Percentiles rank a stretch among this genome's conserved stretches.
phyloP scores from a whole-genome alignment of 2,113 vertebrate species.

The Calyptommatus sinebrachiatus region DNA sequence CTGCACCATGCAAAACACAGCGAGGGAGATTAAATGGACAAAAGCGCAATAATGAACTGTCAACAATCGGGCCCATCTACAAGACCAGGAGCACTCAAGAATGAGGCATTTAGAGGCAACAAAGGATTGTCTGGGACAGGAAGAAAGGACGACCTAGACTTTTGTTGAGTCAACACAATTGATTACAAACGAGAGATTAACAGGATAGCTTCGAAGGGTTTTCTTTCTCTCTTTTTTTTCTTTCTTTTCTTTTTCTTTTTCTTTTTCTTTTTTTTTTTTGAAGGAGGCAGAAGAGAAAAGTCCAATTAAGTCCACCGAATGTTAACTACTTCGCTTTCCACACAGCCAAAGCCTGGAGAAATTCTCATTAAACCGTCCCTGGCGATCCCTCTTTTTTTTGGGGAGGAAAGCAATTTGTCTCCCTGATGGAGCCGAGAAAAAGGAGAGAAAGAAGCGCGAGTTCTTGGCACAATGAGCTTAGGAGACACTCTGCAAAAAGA shows the following conservation, averaged over 20 bases:
- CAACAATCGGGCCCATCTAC: constrained; percentile 94
- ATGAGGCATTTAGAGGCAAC: constrained; percentile 94
- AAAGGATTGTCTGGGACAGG: constrained; percentile 94
- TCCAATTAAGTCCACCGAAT: constrained; percentile 99
- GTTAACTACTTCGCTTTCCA: constrained; percentile 98
- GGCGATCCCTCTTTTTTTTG: constrained; percentile 77
- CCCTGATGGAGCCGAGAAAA: constrained; percentile 85
- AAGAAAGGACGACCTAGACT: constrained; percentile 96
- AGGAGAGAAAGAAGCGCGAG: constrained; percentile 83
- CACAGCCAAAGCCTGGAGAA: constrained; percentile 91
- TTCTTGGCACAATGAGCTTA: constrained; percentile 91
- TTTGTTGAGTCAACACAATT: constrained; percentile 98
- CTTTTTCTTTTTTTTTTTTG: constrained; percentile 66
- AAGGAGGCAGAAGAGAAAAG: constrained; percentile 90
- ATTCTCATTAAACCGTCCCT: constrained; percentile 99
- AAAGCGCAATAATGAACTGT: constrained; percentile 97
- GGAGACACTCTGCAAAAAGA: constrained; percentile 86
- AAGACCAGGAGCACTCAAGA: constrained; percentile 89
- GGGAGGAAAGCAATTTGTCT: constrained; percentile 84
- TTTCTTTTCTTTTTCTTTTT: no score
- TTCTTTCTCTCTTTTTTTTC: no score
- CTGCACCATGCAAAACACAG: constrained; percentile 88
- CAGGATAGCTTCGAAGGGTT: constrained; percentile 85
- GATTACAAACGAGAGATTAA: constrained; percentile 99
- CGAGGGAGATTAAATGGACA: constrained; percentile 86